A percentile compares a stretch with the other conserved stretches of the same genome.
These are phyloP conservation scores for Spialia ferax DNA, from an alignment of 2,888 invertebrate species.

Conservation along the genomic window DNA sequence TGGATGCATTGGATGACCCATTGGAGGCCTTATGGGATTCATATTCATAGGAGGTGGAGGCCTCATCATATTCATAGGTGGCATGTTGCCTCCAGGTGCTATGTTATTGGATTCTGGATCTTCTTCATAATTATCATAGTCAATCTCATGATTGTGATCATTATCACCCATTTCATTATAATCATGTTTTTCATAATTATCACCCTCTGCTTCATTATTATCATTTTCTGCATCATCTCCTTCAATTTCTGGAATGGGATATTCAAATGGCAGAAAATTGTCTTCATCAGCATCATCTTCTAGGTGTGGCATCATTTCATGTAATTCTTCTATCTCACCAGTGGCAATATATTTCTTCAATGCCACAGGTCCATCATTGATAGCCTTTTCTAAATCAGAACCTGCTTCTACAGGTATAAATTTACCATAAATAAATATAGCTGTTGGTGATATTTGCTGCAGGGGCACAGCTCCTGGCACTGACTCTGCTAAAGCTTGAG, in stretches of 20 bases:
- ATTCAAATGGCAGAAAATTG: constrained; percentile 76
- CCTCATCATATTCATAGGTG: constrained; percentile 55
- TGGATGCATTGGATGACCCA: constrained; percentile 50
- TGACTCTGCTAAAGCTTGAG: constrained; percentile 91
- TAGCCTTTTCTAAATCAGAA: constrained; percentile 91
- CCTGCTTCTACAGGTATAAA: constrained; percentile 92
- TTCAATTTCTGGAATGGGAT: constrained; percentile 68
- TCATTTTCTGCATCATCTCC: constrained; percentile 56
- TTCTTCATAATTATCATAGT: constrained; percentile 68
- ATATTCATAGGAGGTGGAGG: constrained; percentile 50
- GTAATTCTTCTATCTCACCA: constrained; percentile 93
- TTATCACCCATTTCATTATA: constrained; percentile 74
- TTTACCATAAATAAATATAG: constrained; percentile 94
- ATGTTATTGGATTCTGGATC: constrained; percentile 63
- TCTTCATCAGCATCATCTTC: constrained; percentile 88
- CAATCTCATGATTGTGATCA: constrained; percentile 72
- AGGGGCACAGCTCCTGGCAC: constrained; percentile 93
- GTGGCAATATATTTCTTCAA: constrained; percentile 92
- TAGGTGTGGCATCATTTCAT: constrained; percentile 91
- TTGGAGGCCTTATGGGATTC: constrained; percentile 55
- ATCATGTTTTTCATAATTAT: constrained; percentile 59
- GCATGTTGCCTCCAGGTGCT: constrained; percentile 57
- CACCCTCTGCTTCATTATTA: constrained; percentile 68
- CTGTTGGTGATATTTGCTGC: constrained; percentile 92
- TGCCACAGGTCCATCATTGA: constrained; percentile 92